Evolutionary conservation across 2,113 vertebrate genomes (phyloP).

Genomic region (Isichthys henryi): DNA sequence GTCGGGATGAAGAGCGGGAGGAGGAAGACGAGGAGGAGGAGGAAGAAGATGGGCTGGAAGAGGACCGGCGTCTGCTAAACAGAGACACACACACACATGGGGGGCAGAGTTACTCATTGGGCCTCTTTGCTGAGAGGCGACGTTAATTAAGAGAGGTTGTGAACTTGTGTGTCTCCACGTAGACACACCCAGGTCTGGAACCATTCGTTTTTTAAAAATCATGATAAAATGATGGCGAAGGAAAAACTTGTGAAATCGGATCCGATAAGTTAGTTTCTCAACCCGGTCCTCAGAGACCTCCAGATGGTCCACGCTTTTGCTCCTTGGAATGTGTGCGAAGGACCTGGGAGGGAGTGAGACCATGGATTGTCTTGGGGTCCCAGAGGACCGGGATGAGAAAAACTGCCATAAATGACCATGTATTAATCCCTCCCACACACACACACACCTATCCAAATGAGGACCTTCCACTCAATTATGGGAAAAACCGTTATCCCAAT

Average conservation of each 20-base stretch:
- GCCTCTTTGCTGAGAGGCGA: neutral
- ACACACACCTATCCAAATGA: slow-evolving; percentile 30
- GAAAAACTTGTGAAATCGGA: neutral
- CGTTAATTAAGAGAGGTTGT: slow-evolving; percentile 13
- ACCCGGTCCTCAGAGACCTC: neutral
- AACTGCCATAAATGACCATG: neutral
- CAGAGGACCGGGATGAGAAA: neutral
- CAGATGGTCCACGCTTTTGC: neutral
- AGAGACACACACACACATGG: slow-evolving; percentile 38
- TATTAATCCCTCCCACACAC: neutral
- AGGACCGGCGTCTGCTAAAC: slow-evolving; percentile 62
- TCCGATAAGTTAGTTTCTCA: neutral
- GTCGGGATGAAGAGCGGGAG: slow-evolving; percentile 65
- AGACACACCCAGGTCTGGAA: neutral
- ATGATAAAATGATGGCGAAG: neutral
- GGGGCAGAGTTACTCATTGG: neutral
- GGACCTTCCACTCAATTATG: too few relatives aligned
- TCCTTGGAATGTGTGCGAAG: neutral
- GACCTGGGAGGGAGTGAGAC: neutral
- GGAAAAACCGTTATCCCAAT: too few relatives aligned
- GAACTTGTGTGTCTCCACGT: neutral
- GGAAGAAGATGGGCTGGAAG: slow-evolving; percentile 60
- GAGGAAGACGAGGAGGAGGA: slow-evolving; percentile 58
- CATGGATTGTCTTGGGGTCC: neutral
- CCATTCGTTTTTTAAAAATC: neutral